These are phyloP conservation scores for Presbytis comata DNA, from an alignment of 2,797 vertebrate genomes.

Conservation along the genomic window DNA sequence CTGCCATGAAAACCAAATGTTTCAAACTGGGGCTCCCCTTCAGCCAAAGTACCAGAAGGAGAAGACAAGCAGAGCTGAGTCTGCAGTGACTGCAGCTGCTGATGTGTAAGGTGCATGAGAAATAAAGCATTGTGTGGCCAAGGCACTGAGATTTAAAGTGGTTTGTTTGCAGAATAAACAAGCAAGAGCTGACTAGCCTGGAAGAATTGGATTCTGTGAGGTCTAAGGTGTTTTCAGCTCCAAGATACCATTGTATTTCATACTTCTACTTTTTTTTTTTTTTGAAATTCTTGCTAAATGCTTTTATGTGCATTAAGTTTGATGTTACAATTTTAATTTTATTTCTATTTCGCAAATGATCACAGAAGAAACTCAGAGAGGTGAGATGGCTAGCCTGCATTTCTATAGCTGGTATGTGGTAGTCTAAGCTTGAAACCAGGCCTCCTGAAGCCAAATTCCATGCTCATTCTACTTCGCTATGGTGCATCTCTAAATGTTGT, in stretches of 20 bases:
- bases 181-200: background rate
- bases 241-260: background rate
- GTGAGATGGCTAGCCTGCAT: background rate
- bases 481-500: background rate
- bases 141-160: background rate
- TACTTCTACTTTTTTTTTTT: background rate
- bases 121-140: background rate
- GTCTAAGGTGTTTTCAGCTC: background rate
- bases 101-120: accelerated
- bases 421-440: background rate
- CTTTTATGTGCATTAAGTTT: background rate
- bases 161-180: background rate
- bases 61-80: background rate
- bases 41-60: background rate
- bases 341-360: background rate
- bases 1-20: background rate
- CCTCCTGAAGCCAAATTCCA: background rate
- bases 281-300: background rate
- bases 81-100: background rate
- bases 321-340: background rate
- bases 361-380: background rate
- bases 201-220: background rate
- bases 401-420: background rate
- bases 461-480: background rate
- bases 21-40: background rate